Base-by-base conservation (phyloP, 2,888 invertebrate genomes). In the Danaus chrysippus region DNA sequence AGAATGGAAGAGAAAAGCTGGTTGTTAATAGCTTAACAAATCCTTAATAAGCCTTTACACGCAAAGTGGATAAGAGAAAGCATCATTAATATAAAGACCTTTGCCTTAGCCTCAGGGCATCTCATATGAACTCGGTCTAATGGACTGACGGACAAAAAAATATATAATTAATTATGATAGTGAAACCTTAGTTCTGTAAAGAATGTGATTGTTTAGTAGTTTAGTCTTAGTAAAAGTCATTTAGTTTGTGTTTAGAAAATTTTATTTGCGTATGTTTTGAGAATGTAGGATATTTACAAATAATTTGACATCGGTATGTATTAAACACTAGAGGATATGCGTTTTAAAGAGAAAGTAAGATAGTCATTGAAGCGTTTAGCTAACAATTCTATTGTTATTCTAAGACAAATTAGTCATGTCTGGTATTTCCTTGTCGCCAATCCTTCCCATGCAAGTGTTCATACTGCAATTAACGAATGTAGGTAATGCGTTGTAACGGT, bases 371-470 rank as follows among this genome's bases (percentile, higher is more conserved):
- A 43, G 43, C 59, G 55, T 64, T 61, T 60, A 55, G 54, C 58
- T 66, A 42, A 42, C 60, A 66, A 67, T 65, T 65, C 56, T 65
- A 67, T 63, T 65, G 67, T 67, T 65, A 60, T 49, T 60, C 49
- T 17, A 49, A 49, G 10, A 56, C 49, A 59, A 68, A 67, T 64
- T 64, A 67, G 57, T 62, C 59, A 63, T 64, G 64, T 63, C 56
- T 65, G 17, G 15, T 49, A 17, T 46, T 46, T 12, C 12, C 19
- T 17, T 12, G 42, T 17, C 46, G 54, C 56, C 34, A 54, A 59
- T 59, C 54, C 59, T 58, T 58, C 46, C 34, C 13, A 49, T 49
- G 17, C n/a, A 12, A 10, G 17, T 49, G 49, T 49, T 49, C 49
- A 17, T 49, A 17, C 17, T 49, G 17, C 17, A 15, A 49, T 49